Base-by-base conservation (phyloP, 2,113 vertebrate species). In the Rousettus leschenaultii region DNA sequence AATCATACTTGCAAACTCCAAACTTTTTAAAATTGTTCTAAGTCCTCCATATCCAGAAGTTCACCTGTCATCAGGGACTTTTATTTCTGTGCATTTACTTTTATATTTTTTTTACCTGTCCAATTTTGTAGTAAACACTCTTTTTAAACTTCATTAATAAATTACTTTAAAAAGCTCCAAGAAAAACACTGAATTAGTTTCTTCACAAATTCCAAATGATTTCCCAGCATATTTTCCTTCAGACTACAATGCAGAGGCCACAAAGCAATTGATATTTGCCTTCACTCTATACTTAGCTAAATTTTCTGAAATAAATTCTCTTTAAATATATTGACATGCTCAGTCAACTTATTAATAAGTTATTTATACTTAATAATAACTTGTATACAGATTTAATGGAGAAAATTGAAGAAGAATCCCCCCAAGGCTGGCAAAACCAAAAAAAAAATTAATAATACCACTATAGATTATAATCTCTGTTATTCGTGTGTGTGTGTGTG, bases 61-160 rank as follows among this genome's bases (percentile, higher is more conserved):
- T 18, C 48, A 16, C 66, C 0, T 0, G 6, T 66, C 48, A 93
- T 48, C 10, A 68, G 77, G 51, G 91, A 84, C 7, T 83, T 70
- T 94, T 66, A 85, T 86, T 71, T 89, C 85, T 68, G 24, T 84
- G 33, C 80, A 82, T 94, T 90, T 78, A 35, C 9, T 77, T 78
- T 94, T 30, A 35, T 87, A 26, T 74, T 74, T 19, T 19, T 74
- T 85, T 80, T 43, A 66, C 13, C 28, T 71, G 18, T 19, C 2
- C 6, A 70, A 24, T 86, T 80, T 74, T 59, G 22, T 82, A 51
- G 28, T 65, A 94, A 73, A 24, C 4, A 65, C 51, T 26, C 38
- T 55, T 85, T 90, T 85, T 53, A 92, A 65, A 79, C 24, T 59
- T 73, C 21, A 9, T 51, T 63, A 63, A 79, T 48, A 73, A 38